Percentiles rank a stretch among this genome's conserved stretches.
phyloP scores from a whole-genome alignment of 2,797 vertebrate genomes.

The Clamator glandarius region DNA sequence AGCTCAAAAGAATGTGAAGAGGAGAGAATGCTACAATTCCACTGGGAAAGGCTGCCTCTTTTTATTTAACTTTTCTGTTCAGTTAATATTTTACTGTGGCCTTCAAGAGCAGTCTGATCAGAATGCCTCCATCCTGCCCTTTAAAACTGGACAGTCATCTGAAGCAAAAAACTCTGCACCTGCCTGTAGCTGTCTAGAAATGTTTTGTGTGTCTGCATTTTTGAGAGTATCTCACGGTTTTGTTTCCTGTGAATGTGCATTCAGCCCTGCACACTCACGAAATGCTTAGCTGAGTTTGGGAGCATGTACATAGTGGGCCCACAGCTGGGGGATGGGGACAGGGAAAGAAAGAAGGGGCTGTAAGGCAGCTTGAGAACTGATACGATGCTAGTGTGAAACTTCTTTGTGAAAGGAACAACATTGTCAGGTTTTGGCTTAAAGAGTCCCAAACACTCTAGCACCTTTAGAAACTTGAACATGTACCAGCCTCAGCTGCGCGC shows the following conservation, averaged over 20 bases:
- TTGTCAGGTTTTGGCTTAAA: background rate
- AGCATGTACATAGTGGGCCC: background rate
- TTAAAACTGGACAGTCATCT: background rate
- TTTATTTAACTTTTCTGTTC: constrained; percentile 3
- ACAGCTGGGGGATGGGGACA: background rate
- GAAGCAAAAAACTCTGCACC: constrained; percentile 8
- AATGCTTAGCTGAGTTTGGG: constrained; percentile 55
- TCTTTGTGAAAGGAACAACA: constrained; percentile 28
- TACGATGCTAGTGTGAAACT: constrained; percentile 10
- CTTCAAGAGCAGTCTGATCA: background rate
- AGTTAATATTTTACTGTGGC: constrained; percentile 40
- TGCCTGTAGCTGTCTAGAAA: constrained; percentile 24
- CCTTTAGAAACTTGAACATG: background rate
- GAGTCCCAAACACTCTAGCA: background rate
- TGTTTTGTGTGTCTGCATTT: constrained; percentile 42
- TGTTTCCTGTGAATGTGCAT: constrained; percentile 62
- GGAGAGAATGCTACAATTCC: constrained; percentile 45
- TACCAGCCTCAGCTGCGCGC: background rate
- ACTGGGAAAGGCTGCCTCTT: constrained; percentile 40
- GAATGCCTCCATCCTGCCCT: background rate
- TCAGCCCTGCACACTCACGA: constrained; percentile 47
- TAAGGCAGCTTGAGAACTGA: constrained; percentile 38
- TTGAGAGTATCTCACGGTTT: constrained; percentile 65
- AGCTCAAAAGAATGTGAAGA: constrained; percentile 54
- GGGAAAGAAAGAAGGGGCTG: constrained; percentile 52